Evolutionary conservation across 2,113 vertebrate genomes (phyloP), one percentile per base, ranked within the genome.

Genomic region (Mesocricetus auratus): DNA sequence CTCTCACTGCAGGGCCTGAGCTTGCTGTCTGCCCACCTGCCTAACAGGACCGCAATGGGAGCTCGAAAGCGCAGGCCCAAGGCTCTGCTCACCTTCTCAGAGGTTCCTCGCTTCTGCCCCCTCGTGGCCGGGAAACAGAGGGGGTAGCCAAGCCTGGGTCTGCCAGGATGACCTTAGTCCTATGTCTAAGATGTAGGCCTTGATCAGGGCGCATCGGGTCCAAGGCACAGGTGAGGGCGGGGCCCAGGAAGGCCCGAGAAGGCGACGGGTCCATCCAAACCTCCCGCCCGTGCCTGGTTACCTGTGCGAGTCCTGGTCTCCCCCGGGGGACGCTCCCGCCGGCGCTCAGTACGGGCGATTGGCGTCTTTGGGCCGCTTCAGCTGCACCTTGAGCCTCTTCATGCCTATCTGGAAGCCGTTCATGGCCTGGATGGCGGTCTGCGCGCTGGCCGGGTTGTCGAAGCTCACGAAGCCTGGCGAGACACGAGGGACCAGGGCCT

Each of bases 361-460:
- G 98, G 99, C 99, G 96, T 99, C 99, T 98, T 99, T 99, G 98
- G 99, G 99, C 99, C 99, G 99, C 99, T 99, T 99, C 97, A 99
- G 99, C 98, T 99, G 99, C 98, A 99, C 99, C 98, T 99, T 99
- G 98, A 99, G 99, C 98, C 99, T 99, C 98, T 99, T 99, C 99
- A 99, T 99, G 98, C 99, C 99, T 98, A n/a, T n/a, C n/a, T n/a
- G n/a, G n/a, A n/a, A n/a, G n/a, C n/a, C n/a, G n/a, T n/a, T n/a
- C n/a, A n/a, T 99, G 97, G 99, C 99, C 98, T 99, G 99, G 98
- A 99, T 99, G 98, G 99, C 99, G 98, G 99, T 99, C 98, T 99
- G 99, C 95, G 99, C 99, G 97, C 99, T 99, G 98, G 99, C 99
- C 90, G 99, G 99, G 99, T 99, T 99, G 99, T 99, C 99, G 98